These are phyloP conservation scores for Stenopsyche tienmushanensis DNA, from an alignment of 1,140 invertebrate species.

Conservation along the genomic window DNA sequence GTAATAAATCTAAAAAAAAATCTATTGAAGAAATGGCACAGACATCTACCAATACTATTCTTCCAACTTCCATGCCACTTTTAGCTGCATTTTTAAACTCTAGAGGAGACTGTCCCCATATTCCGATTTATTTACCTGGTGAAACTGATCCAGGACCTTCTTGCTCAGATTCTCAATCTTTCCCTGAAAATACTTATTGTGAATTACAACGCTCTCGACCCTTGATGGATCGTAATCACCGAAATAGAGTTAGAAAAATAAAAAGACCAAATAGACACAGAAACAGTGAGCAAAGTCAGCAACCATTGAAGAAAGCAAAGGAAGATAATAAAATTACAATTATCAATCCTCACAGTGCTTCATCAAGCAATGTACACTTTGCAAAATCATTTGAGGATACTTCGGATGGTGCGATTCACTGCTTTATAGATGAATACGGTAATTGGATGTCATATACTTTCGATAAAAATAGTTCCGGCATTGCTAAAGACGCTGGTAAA, in stretches of 20 bases:
- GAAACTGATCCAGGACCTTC: constrained; percentile 43
- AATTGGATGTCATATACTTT: constrained; percentile 83
- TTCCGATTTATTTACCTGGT: constrained; percentile 49
- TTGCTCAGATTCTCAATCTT: constrained; percentile 5
- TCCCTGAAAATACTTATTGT: constrained; percentile 5
- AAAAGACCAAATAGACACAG: constrained; percentile 53
- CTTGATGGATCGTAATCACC: constrained; percentile 54
- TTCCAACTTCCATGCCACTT: constrained; percentile 63
- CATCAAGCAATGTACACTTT: constrained; percentile 62
- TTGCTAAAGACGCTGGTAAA: constrained; percentile 55
- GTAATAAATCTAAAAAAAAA: constrained; percentile 53
- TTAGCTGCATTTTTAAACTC: constrained; percentile 65
- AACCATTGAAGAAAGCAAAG: constrained; percentile 14
- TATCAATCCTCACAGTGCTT: constrained; percentile 46
- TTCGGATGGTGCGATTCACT: constrained; percentile 83
- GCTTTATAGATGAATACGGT: constrained; percentile 72
- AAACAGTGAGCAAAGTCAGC: constrained; percentile 44
- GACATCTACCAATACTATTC: constrained; percentile 63
- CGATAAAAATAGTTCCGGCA: constrained; percentile 70
- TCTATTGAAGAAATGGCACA: constrained; percentile 60
- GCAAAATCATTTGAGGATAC: constrained; percentile 86
- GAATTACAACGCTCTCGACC: constrained; percentile 48
- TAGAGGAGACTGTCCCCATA: constrained; percentile 54
- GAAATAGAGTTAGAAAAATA: constrained; percentile 54
- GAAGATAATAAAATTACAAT: constrained; percentile 47